phyloP scores from a whole-genome alignment of 2,797 vertebrate genomes.

The Varecia variegata region DNA sequence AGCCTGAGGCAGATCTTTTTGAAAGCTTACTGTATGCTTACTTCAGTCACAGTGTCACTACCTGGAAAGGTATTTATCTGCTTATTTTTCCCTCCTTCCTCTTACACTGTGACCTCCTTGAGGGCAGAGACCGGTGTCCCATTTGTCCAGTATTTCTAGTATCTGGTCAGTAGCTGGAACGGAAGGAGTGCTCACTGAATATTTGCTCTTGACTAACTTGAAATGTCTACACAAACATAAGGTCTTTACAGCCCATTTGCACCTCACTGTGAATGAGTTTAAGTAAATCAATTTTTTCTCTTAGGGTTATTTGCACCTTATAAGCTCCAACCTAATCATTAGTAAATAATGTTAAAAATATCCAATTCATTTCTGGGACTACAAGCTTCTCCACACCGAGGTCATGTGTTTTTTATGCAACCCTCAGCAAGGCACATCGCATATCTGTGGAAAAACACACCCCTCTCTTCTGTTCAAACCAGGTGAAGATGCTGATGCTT shows the following conservation, averaged over 20 bases:
- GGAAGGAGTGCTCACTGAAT: not conserved
- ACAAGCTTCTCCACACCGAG: not conserved
- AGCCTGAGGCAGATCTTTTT: not conserved
- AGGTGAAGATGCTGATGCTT: conserved; percentile 12
- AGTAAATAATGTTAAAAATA: not conserved
- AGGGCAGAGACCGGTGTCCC: not conserved
- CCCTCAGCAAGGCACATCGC: not conserved
- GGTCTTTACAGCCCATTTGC: not conserved
- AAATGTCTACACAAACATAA: not conserved
- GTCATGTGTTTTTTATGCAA: not conserved
- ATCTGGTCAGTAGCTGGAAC: not conserved
- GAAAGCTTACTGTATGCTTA: not conserved
- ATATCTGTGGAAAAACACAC: not conserved
- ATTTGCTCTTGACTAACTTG: not conserved
- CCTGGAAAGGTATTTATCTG: not conserved
- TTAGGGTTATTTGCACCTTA: not conserved
- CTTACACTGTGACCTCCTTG: not conserved
- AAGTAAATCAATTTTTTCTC: not conserved
- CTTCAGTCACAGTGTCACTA: not conserved
- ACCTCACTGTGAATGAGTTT: not conserved
- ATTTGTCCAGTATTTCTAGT: not conserved
- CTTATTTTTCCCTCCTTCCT: not conserved
- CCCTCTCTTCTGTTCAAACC: not conserved
- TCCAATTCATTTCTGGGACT: not conserved
- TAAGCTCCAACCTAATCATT: not conserved